Evolutionary conservation across 2,113 vertebrate species (phyloP).

Genomic region (Zosterops pallidus): DNA sequence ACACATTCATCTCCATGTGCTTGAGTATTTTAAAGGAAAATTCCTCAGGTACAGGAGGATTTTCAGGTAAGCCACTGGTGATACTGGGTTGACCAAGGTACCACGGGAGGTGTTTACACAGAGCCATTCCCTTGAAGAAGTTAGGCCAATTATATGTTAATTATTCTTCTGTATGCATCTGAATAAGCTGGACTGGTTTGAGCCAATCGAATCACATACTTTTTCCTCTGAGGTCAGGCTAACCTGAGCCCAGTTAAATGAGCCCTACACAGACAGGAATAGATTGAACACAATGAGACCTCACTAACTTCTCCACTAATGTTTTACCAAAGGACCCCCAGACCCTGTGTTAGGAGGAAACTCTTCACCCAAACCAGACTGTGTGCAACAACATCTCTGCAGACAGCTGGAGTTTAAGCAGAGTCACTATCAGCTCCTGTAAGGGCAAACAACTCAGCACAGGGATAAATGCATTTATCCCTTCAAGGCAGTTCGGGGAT

Average conservation of each 20-base stretch:
- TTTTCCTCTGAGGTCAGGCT: slow-evolving; percentile 37
- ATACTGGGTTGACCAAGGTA: not conserved
- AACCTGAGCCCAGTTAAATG: slow-evolving; percentile 24
- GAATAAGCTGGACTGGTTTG: not conserved
- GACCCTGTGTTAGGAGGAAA: not conserved
- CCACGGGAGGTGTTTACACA: not conserved
- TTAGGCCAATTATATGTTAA: not conserved
- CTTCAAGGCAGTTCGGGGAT: not conserved
- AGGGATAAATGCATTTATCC: not conserved
- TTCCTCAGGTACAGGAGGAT: not conserved
- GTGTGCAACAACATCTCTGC: not conserved
- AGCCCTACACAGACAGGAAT: slow-evolving; percentile 1
- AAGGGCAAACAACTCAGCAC: not conserved
- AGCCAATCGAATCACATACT: not conserved
- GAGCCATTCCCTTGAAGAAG: not conserved
- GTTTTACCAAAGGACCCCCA: slow-evolving; percentile 46
- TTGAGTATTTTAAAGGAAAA: not conserved
- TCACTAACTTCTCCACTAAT: not conserved
- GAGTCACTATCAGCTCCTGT: not conserved
- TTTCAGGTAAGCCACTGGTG: not conserved
- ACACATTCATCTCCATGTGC: not conserved
- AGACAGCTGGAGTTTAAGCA: not conserved
- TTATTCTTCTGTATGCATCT: not conserved
- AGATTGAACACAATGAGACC: not conserved
- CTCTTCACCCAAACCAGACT: not conserved